These are phyloP conservation scores for Loxodonta africana DNA, from an alignment of 2,113 vertebrate species.

Conservation along the genomic window DNA sequence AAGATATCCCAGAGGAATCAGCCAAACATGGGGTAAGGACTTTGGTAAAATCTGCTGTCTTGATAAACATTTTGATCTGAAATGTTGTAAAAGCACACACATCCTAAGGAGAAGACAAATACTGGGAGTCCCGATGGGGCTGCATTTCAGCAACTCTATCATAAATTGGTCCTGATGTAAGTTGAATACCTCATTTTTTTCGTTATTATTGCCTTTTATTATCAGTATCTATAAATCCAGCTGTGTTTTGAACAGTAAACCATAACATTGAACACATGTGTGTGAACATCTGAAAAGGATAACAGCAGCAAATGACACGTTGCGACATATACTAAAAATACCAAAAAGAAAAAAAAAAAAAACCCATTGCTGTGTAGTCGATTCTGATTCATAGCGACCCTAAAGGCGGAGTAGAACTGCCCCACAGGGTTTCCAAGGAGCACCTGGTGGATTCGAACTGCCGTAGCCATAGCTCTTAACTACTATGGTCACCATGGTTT, in stretches of 20 bases:
- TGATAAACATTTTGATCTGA: slow-evolving; percentile 65
- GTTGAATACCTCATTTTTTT: not conserved
- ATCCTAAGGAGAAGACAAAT: slow-evolving; percentile 29
- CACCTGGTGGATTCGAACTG: too few species aligned
- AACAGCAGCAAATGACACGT: not conserved
- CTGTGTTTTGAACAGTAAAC: not conserved
- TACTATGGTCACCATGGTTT: too few species aligned
- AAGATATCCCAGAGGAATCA: slow-evolving; percentile 9
- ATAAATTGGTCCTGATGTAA: too few species aligned
- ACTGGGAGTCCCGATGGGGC: not conserved
- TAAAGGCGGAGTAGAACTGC: too few species aligned
- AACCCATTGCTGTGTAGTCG: too few species aligned
- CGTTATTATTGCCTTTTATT: not conserved
- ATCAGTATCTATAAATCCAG: not conserved
- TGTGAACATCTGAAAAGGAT: not conserved
- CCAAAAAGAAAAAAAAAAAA: not conserved
- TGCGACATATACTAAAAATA: not conserved
- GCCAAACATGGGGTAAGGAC: not conserved
- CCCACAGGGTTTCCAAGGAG: too few species aligned
- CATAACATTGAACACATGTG: not conserved
- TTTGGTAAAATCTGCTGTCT: not conserved
- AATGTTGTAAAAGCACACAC: not conserved
- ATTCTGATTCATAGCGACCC: too few species aligned
- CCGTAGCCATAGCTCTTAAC: too few species aligned
- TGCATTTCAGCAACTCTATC: too few species aligned